Percentiles rank a stretch among this genome's conserved stretches.
Conservation (phyloP, 2,113 vertebrate species). For the Cheirogaleus medius region DNA sequence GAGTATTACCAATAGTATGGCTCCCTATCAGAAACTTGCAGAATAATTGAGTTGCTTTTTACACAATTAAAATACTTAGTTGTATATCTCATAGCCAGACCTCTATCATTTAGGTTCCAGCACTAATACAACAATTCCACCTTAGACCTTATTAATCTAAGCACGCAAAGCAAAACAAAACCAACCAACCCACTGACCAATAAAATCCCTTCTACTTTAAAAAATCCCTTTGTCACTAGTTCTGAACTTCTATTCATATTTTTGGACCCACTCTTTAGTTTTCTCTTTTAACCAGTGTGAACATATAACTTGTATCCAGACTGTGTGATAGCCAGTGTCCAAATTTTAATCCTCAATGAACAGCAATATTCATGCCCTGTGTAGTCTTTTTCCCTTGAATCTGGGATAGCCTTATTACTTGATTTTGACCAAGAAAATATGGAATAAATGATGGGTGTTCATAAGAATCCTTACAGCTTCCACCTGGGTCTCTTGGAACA, state of each 20-base stretch:
- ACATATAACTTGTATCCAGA: neutral
- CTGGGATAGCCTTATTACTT: neutral
- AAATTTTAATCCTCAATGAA: neutral
- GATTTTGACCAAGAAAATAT: neutral
- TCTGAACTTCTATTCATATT: neutral
- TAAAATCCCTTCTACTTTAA: neutral
- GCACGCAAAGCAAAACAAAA: neutral
- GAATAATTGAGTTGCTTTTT: neutral
- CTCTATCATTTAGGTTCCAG: neutral
- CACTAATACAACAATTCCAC: neutral
- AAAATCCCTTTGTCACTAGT: neutral
- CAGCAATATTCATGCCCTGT: neutral
- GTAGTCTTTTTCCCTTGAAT: neutral
- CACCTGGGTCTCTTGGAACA: neutral
- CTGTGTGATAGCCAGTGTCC: neutral
- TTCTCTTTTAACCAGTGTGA: neutral
- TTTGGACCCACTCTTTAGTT: neutral
- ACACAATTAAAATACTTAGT: neutral
- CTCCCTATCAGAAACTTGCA: neutral
- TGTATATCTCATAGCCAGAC: neutral
- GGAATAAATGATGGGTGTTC: neutral
- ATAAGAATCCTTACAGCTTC: neutral
- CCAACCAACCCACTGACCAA: neutral
- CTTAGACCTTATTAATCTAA: neutral
- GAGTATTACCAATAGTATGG: neutral